Evolutionary conservation across 2,113 vertebrate species (phyloP), one percentile per base, ranked within the genome.

Genomic region (Asarcornis scutulata): DNA sequence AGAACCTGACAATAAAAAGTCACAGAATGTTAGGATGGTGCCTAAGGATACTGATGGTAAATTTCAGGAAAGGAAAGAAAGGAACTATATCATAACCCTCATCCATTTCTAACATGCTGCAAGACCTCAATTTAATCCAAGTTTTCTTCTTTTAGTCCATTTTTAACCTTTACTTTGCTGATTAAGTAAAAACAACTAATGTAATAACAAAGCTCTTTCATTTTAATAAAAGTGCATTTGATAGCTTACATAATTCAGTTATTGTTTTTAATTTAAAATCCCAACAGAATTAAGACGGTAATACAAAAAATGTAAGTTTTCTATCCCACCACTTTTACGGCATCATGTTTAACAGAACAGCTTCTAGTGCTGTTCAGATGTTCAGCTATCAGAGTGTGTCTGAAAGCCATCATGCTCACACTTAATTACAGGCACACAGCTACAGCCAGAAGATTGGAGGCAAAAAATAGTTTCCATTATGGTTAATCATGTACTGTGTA

Each of bases 401-500:
- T 95, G 81, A 83, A 82, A 69, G 13, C 12, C 38, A 25, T 50
- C 29, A 48, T 5, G 26, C 5, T 56, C 4, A 1, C 20, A 52
- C 7, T 84, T 68, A 91, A 38, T 75, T 72, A 38, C 34, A 82
- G 18, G 11, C 42, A 74, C 2, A 3, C 7, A 10, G 18, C 3
- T 42, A 31, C 44, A 78, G 20, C 7, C 40, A 36, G 18, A 86
- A 83, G 3, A 75, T 8, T 75, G 27, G 53, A 48, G 21, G 13
- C 17, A 31, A 50, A 69, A 91, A 29, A 22, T 9, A 36, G 31
- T 58, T 91, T 69, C 3, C 9, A 2, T 36, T 73, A 6, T 36
- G 7, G 73, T 68, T 34, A 48, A 48, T 40, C 29, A 36, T 3
- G 4, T 56, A 22, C 7, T 0, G 0, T 9, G 3, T 18, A 86